These are phyloP conservation scores for Capricornis sumatraensis DNA, from an alignment of 2,113 vertebrate species.

Conservation along the genomic window DNA sequence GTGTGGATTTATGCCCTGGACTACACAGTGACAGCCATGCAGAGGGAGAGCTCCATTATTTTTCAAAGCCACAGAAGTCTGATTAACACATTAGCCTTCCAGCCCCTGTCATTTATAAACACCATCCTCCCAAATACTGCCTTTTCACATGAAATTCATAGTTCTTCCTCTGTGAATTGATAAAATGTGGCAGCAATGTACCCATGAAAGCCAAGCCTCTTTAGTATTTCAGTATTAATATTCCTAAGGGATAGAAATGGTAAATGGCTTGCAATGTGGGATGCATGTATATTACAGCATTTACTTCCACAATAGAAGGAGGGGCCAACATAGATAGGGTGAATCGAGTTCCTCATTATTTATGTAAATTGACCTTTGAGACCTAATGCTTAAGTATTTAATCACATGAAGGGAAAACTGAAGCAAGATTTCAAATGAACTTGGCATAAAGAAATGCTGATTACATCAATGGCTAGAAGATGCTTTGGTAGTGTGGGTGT, in stretches of 20 bases:
- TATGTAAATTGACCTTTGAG: constrained; percentile 21
- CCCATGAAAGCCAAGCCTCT: neutral
- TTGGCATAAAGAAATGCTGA: constrained; percentile 31
- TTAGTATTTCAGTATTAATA: constrained; percentile 43
- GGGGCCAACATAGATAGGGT: neutral
- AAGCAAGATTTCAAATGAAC: constrained; percentile 43
- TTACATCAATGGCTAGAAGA: neutral
- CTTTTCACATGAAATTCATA: constrained; percentile 63
- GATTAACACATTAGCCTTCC: constrained; percentile 66
- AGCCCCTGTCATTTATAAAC: constrained; percentile 66
- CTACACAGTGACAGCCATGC: constrained; percentile 34
- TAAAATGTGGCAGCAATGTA: constrained; percentile 38
- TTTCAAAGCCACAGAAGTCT: constrained; percentile 52
- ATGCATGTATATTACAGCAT: neutral
- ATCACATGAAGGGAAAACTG: constrained; percentile 20
- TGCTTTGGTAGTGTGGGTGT: neutral
- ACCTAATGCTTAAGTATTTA: constrained; percentile 22
- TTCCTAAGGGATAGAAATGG: constrained; percentile 24
- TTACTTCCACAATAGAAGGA: constrained; percentile 17
- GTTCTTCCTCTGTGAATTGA: constrained; percentile 34
- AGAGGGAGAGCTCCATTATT: constrained; percentile 35
- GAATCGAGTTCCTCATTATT: constrained; percentile 16
- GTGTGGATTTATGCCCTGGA: constrained; percentile 58
- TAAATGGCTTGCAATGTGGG: neutral
- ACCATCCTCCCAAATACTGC: constrained; percentile 52